Evolutionary conservation across 2,113 vertebrate genomes (phyloP), one percentile per base, ranked within the genome.

Genomic region (Chaenogobius annularis): DNA sequence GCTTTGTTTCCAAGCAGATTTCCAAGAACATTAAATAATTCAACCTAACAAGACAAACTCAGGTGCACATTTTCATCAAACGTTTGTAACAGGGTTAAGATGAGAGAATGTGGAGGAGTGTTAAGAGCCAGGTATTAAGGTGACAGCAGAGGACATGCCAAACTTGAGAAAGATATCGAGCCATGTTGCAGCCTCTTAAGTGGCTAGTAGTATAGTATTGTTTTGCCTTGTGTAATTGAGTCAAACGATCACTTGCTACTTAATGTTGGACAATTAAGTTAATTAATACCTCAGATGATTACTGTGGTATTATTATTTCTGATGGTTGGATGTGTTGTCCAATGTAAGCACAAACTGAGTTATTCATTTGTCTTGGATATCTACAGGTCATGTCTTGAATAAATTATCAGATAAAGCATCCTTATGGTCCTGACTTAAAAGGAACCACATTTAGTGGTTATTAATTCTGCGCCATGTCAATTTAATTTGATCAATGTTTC

Each of bases 21-120:
- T 83, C 75, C 64, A 68, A 20, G 19, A 73, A 89, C 64, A 22
- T 81, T 91, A 72, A 93, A 92, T 92, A 70, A 92, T 91, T 92
- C 69, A 92, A 81, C 66, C 68, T 59, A 84, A 92, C 90, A 92
- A 89, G 87, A 80, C 74, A 75, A 85, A 83, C 86, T 79, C 82
- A 83, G 74, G 73, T 67, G 69, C 68, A 78, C 47, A 35, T 89
- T 91, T 90, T 88, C 88, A 92, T 88, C 86, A 90, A 85, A 88
- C 68, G 66, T 85, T 70, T 80, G 44, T 63, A 3, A 50, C 17
- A 19, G 3, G 26, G 67, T 48, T 40, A 65, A 50, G 54, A 74
- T 58, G n/a, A 61, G 59, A 78, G 62, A 68, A 82, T 71, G 68
- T 44, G 15, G 17, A 78, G 22, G 43, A 20, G 63, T 78, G 82